Evolutionary conservation across 2,113 vertebrate species (phyloP), one percentile per base, ranked within the genome.

Genomic region (Delphinus delphis): DNA sequence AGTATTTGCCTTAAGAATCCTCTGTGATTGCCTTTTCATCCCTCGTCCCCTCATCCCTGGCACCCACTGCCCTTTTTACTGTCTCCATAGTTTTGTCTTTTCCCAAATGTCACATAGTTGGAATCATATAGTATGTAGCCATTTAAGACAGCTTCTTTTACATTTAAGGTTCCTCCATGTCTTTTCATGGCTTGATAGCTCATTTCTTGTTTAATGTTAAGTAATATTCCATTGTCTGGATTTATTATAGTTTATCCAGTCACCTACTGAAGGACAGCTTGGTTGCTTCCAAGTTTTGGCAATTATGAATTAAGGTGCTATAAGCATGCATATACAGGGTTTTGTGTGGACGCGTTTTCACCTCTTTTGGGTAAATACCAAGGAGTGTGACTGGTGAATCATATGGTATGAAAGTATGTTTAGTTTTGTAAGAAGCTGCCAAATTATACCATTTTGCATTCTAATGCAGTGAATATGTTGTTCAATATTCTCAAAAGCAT

Each of bases 331-430:
- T 50, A 11, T 79, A 15, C 6, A 71, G 36, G 3, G 63, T 93
- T 93, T 92, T 95, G 15, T 95, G 31, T 93, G 58, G 58, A 60
- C 6, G 0, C 79, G 23, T 86, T 95, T 97, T 94, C 36, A 91
- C 5, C 13, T 90, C 20, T 41, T 87, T 76, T 73, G 62, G 31
- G 25, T 93, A 96, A 96, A 90, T 91, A 85, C 11, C 50, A 76
- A 44, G 25, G 8, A 87, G 18, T 68, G 10, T 26, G 33, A 31
- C 83, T 70, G 18, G n/a, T 87, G 36, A 63, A 47, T 95, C 25
- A 41, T 70, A 18, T 93, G 50, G 8, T 81, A 90, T 10, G 90
- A 47, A 63, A 88, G 26, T 70, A 58, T 58, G 11, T 26, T 77
- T 83, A 90, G 11, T 79, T 88, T 90, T 79, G 1, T 90, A 53